Conservation (phyloP, 2,888 invertebrate species). For the Eupithecia exiguata region DNA sequence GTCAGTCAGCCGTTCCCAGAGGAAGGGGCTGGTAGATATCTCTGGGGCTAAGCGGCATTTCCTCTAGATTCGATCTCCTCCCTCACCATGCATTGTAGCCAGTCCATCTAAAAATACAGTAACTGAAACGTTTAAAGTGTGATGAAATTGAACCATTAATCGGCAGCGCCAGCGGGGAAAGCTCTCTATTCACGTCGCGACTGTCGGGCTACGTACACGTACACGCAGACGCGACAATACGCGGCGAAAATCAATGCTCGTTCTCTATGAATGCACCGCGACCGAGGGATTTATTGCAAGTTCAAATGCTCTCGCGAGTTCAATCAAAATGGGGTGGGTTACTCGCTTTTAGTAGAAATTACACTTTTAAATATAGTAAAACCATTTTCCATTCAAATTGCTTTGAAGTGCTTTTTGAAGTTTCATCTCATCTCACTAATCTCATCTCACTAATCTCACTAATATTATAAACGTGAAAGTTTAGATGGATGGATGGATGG, state of each 20-base stretch:
- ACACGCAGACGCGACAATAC: not conserved
- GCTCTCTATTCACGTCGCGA: conserved; percentile 1
- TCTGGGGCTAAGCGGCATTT: not conserved
- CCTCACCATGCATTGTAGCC: not conserved
- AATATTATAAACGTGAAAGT: too few species aligned
- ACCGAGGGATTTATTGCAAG: not conserved
- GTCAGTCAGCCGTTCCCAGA: not conserved
- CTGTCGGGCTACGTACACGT: not conserved
- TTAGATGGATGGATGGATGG: too few species aligned
- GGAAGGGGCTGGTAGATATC: not conserved
- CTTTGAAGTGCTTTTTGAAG: too few species aligned
- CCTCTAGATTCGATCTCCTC: too few species aligned
- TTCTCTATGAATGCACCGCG: not conserved
- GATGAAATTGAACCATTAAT: not conserved
- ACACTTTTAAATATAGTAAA: not conserved
- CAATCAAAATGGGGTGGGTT: not conserved
- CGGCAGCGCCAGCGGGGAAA: not conserved
- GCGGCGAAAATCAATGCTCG: conserved; percentile 2
- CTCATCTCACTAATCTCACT: too few species aligned
- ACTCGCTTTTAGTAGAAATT: not conserved
- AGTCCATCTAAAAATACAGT: not conserved
- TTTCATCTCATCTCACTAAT: too few species aligned
- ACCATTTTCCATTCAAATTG: not conserved
- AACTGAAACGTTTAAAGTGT: not conserved
- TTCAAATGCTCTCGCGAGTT: not conserved